Percentiles rank a stretch among this genome's conserved stretches.
Conservation (phyloP, 2,888 invertebrate genomes). For the Chironomus riparius region DNA sequence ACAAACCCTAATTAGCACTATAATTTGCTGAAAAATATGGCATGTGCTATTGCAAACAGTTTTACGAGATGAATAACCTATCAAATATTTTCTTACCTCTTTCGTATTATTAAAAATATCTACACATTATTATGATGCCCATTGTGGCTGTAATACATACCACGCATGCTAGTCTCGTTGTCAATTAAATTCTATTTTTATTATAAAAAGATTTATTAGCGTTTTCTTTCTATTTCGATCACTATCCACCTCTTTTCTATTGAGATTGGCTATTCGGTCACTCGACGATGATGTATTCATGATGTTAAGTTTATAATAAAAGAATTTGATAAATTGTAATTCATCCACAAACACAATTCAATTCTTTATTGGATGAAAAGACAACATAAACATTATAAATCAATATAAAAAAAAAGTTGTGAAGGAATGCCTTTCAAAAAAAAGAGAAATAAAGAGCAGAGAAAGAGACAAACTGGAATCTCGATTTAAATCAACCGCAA, state of each 20-base stretch:
- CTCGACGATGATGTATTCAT: not conserved
- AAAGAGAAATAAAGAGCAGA: not conserved
- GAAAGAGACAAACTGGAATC: conserved; percentile 16
- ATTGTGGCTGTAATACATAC: not conserved
- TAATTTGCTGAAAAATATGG: too few relatives aligned
- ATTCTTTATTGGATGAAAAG: not conserved
- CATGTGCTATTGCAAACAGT: too few relatives aligned
- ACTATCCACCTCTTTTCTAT: not conserved
- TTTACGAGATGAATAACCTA: conserved; percentile 10
- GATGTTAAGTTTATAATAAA: not conserved
- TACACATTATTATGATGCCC: not conserved
- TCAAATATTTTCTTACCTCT: not conserved
- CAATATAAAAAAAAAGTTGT: not conserved
- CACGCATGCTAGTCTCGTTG: not conserved
- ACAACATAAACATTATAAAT: conserved; percentile 10
- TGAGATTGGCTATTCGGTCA: not conserved
- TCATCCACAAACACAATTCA: not conserved
- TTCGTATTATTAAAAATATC: too few relatives aligned
- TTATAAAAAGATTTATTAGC: not conserved
- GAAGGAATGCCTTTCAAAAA: not conserved
- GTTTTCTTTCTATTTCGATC: not conserved
- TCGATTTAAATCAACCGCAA: not conserved
- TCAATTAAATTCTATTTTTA: not conserved
- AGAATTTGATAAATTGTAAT: not conserved
- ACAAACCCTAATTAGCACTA: too few relatives aligned